phyloP scores from a whole-genome alignment of 2,888 invertebrate species.

The Oscheius sp. region DNA sequence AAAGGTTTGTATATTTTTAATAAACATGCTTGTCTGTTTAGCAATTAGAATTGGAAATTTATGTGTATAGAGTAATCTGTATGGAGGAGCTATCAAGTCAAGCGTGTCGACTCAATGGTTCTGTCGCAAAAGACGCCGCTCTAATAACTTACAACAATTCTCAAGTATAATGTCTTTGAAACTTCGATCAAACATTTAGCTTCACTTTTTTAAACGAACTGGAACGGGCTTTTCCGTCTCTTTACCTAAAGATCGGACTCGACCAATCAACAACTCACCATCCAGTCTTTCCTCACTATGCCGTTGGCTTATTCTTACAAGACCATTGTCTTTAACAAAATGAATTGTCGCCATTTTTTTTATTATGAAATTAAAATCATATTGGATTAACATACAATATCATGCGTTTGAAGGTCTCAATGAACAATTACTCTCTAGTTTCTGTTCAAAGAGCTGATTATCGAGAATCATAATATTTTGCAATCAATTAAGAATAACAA shows the following conservation, averaged over 20 bases:
- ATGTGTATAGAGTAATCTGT: constrained; percentile 43
- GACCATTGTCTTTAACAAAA: constrained; percentile 50
- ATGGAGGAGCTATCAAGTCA: constrained; percentile 44
- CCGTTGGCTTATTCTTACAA: constrained; percentile 45
- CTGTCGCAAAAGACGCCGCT: constrained; percentile 39
- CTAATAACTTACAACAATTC: constrained; percentile 36
- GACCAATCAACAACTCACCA: constrained; percentile 26
- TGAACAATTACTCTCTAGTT: no score
- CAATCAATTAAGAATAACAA: no score
- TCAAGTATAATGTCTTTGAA: constrained; percentile 22
- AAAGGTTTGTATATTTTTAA: no score
- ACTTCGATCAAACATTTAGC: constrained; percentile 5
- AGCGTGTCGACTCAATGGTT: constrained; percentile 47
- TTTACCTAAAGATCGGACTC: constrained; percentile 30
- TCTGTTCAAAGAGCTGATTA: no score
- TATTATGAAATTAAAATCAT: no score
- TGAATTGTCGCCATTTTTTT: constrained; percentile 25
- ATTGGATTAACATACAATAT: no score
- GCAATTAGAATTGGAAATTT: constrained; percentile 46
- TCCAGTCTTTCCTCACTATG: constrained; percentile 38
- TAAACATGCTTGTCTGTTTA: constrained; percentile 23
- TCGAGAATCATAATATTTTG: no score
- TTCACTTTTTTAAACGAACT: constrained; percentile 27
- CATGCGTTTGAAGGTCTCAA: no score
- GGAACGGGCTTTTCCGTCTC: neutral